phyloP scores from a whole-genome alignment of 2,113 vertebrate genomes.

The Rana temporaria region DNA sequence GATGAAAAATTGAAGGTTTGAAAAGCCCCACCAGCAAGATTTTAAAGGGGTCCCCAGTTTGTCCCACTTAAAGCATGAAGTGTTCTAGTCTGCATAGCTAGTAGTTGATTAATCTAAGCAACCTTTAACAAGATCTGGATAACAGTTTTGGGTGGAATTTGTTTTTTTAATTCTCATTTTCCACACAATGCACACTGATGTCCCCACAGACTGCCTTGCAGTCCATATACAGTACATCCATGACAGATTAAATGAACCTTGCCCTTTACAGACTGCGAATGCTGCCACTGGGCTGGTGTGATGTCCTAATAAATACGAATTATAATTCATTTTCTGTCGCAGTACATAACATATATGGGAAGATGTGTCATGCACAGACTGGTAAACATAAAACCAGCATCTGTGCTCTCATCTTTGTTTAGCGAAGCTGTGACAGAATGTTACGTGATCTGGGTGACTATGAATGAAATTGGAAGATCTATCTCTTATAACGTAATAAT shows the following conservation, averaged over 20 bases:
- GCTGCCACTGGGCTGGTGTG: neutral
- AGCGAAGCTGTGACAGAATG: neutral
- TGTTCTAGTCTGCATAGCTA: too few relatives aligned
- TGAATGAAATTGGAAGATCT: neutral
- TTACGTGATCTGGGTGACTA: neutral
- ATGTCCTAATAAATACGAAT: slow-evolving; percentile 13
- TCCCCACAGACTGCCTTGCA: too few relatives aligned
- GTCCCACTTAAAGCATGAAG: too few relatives aligned
- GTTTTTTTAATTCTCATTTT: too few relatives aligned
- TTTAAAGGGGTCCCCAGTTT: too few relatives aligned
- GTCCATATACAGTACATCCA: neutral
- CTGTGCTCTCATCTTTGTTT: neutral
- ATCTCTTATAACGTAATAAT: neutral
- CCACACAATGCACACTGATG: too few relatives aligned
- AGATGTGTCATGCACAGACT: neutral
- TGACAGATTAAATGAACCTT: neutral
- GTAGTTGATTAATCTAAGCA: too few relatives aligned
- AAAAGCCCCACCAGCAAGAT: too few relatives aligned
- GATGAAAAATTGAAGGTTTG: too few relatives aligned
- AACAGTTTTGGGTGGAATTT: too few relatives aligned
- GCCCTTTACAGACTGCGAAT: neutral
- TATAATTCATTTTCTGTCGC: neutral
- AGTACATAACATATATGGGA: neutral
- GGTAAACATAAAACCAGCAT: neutral
- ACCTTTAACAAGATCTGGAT: too few relatives aligned